Evolutionary conservation across 2,113 vertebrate genomes (phyloP), one percentile per base, ranked within the genome.

Genomic region (Oncorhynchus tshawytscha): DNA sequence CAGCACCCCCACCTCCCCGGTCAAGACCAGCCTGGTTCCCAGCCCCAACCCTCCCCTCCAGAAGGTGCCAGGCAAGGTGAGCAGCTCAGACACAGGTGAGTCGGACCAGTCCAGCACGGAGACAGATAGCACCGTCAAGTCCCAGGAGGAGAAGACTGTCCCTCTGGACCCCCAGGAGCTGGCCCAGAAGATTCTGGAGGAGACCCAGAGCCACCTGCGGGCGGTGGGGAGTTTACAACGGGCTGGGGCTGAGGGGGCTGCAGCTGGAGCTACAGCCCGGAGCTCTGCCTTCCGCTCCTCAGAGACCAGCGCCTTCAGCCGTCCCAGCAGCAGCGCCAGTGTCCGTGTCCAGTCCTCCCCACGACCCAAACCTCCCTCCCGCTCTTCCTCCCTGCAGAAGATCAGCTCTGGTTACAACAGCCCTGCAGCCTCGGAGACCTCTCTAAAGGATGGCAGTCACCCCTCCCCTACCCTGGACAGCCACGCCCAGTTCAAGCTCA

Each of bases 91-190:
- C 74, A 95, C 95, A 0, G 96, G 96, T 0, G 97, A 98, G 70
- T 99, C 97, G 0, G 97, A 99, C 85, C 96, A 98, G 86, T 99
- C 97, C 3, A 98, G 97, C 82, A 99, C 96, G 0, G 97, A 98
- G 88, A 99, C 97, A 0, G 97, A 98, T 85, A 98, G 97, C 81
- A 98, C 97, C 0, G 95, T 98, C 82, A 98, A 95, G 84, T 98
- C 96, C 80, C 97, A 98, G 84, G 97, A 98, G 78, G 96, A 97
- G 74, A 92, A 88, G 77, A 89, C 92, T 25, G 87, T 93, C 73
- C 92, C 82, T 77, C 94, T 99, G 0, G 95, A 97, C 77, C 97
- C 97, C 0, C 96, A 97, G 78, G 96, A 96, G 85, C 12, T 99
- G 87, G 97, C 97, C 7, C 96, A 98, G 89, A 99, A 96, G 82